These are phyloP conservation scores for Tragelaphus imberbis DNA, from an alignment of 2,113 vertebrate genomes.

Conservation along the genomic window DNA sequence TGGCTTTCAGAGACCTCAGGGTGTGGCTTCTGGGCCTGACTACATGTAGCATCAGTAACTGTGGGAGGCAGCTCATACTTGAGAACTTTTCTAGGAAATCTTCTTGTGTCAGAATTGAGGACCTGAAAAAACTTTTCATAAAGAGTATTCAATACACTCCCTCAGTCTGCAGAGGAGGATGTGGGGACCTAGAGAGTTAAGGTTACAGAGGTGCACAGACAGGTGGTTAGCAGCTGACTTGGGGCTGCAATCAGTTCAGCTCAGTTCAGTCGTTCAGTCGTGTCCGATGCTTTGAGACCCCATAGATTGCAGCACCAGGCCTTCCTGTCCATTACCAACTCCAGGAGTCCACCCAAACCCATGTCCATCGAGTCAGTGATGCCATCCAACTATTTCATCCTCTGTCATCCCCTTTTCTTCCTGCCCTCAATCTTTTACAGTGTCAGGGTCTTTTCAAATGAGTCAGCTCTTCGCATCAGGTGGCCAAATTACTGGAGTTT, in stretches of 20 bases:
- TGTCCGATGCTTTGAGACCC: no score
- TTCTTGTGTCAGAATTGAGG: neutral
- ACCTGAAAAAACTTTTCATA: neutral
- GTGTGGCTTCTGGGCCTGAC: neutral
- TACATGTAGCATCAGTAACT: neutral
- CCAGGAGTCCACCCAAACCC: no score
- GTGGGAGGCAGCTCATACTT: neutral
- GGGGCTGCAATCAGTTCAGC: neutral
- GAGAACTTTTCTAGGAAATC: neutral
- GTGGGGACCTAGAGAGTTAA: neutral
- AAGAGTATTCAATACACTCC: neutral
- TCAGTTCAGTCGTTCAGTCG: no score
- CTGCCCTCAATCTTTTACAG: no score
- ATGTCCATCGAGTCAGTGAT: fast-evolving
- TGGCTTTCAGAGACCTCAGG: neutral
- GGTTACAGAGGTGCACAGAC: fast-evolving
- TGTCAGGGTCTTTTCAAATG: no score
- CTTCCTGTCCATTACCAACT: no score
- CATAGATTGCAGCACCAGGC: no score
- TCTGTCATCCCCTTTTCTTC: no score
- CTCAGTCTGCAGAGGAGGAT: neutral
- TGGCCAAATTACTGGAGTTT: no score
- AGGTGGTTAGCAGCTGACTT: no score
- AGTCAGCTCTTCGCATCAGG: no score
- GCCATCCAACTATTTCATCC: no score